Evolutionary conservation across 2,888 invertebrate genomes (phyloP).

Genomic region (Drosophila neonasuta): DNA sequence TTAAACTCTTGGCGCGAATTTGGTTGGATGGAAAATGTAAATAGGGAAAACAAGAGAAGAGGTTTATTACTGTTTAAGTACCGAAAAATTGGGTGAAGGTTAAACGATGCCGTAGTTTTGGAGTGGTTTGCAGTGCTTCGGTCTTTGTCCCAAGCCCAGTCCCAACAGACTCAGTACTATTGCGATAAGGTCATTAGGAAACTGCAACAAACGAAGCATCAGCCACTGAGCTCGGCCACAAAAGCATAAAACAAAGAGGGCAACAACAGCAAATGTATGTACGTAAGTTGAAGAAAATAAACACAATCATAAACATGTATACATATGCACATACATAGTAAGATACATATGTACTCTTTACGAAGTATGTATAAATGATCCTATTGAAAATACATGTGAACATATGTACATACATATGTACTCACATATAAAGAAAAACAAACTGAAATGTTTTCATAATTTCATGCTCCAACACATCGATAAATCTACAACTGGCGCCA

Average conservation of each 20-base stretch:
- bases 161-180: background rate
- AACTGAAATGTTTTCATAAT: constrained; percentile 72
- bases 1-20: background rate
- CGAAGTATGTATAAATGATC: no score
- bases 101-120: constrained; percentile 35
- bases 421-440: constrained; percentile 9
- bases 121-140: no score
- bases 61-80: constrained; percentile 52
- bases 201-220: constrained; percentile 34
- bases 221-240: constrained; percentile 29
- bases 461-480: constrained; percentile 46
- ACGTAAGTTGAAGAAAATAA: constrained; percentile 6
- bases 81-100: constrained; percentile 77
- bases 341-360: background rate
- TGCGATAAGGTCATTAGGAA: constrained; percentile 59
- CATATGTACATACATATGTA: background rate
- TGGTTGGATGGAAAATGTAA: background rate
- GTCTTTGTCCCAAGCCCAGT: no score
- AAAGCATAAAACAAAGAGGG: constrained; percentile 35
- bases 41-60: background rate
- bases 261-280: constrained; percentile 45
- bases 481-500: constrained; percentile 74
- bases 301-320: constrained; percentile 10
- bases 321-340: background rate
- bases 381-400: background rate